phyloP scores from a whole-genome alignment of 2,797 vertebrate species.

The Crocodylus rhombifer region DNA sequence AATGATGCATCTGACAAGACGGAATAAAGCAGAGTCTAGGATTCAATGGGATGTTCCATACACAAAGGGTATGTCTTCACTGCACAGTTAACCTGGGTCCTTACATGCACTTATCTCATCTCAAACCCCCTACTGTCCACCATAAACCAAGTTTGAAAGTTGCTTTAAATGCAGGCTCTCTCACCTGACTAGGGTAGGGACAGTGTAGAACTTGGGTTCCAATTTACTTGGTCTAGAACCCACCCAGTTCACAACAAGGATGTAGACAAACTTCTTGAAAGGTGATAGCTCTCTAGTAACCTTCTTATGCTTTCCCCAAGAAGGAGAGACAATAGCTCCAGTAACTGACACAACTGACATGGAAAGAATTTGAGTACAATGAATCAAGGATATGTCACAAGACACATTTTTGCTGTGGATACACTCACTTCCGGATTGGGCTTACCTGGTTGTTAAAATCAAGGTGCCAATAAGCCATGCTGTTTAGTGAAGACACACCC shows the following conservation, averaged over 20 bases:
- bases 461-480: too few relatives aligned
- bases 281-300: not conserved
- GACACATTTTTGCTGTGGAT: too few relatives aligned
- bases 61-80: not conserved
- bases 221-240: not conserved
- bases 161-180: not conserved
- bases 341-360: conserved; percentile 26
- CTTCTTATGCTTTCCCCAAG: not conserved
- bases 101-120: not conserved
- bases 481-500: too few relatives aligned
- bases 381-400: too few relatives aligned
- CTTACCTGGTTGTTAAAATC: too few relatives aligned
- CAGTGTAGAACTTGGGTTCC: not conserved
- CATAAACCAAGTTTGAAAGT: not conserved
- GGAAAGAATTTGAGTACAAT: not conserved
- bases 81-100: not conserved
- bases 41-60: not conserved
- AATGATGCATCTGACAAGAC: not conserved
- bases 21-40: not conserved
- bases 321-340: conserved; percentile 33
- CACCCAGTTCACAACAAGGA: not conserved
- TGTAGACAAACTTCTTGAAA: too few relatives aligned
- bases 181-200: accelerated
- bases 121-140: not conserved
- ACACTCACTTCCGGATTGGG: too few relatives aligned